Base-by-base conservation (phyloP, 1,140 invertebrate genomes). In the Chymomyza costata region DNA sequence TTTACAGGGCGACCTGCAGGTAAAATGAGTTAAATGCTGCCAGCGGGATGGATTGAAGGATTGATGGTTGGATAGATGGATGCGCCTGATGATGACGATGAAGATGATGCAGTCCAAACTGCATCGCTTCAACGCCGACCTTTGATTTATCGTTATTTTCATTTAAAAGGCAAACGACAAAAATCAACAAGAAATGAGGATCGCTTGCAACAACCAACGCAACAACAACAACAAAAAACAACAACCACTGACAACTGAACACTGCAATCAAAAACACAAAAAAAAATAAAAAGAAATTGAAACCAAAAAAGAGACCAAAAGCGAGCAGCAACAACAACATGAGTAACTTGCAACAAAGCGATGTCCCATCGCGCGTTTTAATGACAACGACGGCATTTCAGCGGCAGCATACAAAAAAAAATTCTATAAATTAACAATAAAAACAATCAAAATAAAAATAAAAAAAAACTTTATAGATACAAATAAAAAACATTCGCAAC, bases 121-220 rank as follows among this genome's bases (percentile, higher is more conserved):
- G 21, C 21, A 8, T 8, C 21, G 21, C 21, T 5, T 25, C 21
- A 43, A 56, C 54, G 61, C 54, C 64, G 67, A 73, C 58, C 73
- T 73, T 80, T 78, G 73, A 78, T 78, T 78, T 80, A 78, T 78
- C 50, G 73, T 80, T 78, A 78, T 73, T 78, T 80, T 80, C 39
- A 80, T 78, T 78, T 78, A 78, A 78, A 78, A 78, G 67, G 67
- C 74, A 73, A 78, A 73, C 74, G 73, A 78, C 73, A 71, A 73
- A 78, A 80, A 73, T 80, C 63, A 78, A 80, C 65, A 76, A 54
- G 43, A 28, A 34, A 28, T 13, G 11, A 13, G 21, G 21, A 25
- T 25, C 21, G 21, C 21, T 25, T 25, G 21, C 21, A 25, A 8
- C 21, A 8, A 49, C 52, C 43, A 46, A 45, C 41, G 32, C 28